These are phyloP conservation scores for Cetonia aurata DNA, from an alignment of 2,888 invertebrate genomes.

Conservation along the genomic window DNA sequence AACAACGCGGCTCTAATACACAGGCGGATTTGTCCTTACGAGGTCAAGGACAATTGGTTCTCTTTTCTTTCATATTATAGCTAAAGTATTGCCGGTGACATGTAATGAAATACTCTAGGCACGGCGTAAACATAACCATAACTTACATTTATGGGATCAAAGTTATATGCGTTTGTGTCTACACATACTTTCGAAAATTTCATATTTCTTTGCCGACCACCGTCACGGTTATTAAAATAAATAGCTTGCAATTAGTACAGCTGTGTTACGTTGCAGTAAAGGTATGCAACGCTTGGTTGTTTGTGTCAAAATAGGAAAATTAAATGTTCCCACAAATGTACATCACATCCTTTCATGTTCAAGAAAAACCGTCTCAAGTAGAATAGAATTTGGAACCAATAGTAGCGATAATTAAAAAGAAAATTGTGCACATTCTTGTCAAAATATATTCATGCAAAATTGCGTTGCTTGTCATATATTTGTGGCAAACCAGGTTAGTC, in stretches of 20 bases:
- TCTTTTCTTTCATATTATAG: background rate
- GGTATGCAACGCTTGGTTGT: background rate
- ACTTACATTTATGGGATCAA: background rate
- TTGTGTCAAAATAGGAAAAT: background rate
- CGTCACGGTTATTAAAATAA: no score
- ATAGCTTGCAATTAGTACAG: background rate
- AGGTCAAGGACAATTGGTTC: slow-evolving; percentile 53
- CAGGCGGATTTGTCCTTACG: slow-evolving; percentile 29
- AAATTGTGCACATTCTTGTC: no score
- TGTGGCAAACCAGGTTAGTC: no score
- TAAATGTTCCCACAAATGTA: no score
- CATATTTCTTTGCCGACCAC: slow-evolving; percentile 4
- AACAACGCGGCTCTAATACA: slow-evolving; percentile 13
- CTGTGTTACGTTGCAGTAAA: background rate
- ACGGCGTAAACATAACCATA: slow-evolving; percentile 11
- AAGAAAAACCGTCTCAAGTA: no score
- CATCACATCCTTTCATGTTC: no score
- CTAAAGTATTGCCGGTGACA: background rate
- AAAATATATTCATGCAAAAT: background rate
- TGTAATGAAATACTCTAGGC: slow-evolving; percentile 7
- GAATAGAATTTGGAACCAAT: no score
- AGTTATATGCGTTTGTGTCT: background rate
- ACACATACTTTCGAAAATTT: slow-evolving; percentile 4
- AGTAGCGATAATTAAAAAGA: no score
- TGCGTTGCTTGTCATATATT: no score